Percentiles rank a stretch among this genome's conserved stretches.
Evolutionary conservation across 2,888 invertebrate genomes (phyloP).

Genomic region (Ennomos erosarius): DNA sequence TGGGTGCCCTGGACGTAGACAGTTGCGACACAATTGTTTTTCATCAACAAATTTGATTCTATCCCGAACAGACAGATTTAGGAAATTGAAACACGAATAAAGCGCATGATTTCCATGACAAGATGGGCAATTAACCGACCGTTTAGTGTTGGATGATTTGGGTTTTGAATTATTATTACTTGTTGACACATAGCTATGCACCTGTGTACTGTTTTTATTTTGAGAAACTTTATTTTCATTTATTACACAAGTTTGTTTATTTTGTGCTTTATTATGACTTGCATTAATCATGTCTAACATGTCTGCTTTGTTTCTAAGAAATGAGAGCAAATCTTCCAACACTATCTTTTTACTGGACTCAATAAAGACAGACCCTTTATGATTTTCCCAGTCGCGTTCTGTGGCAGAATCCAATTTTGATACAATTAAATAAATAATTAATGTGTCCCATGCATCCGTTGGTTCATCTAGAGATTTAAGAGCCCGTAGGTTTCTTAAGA

Average conservation of each 20-base stretch:
- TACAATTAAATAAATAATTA: conserved; percentile 36
- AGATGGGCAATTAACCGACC: background rate
- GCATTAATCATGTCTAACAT: conserved; percentile 20
- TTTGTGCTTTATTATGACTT: background rate
- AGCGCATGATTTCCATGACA: conserved; percentile 16
- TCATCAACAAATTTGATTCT: conserved; percentile 5
- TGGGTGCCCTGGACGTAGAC: conserved; percentile 11
- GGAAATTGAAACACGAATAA: conserved; percentile 20
- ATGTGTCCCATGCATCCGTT: conserved; percentile 37
- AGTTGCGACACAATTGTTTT: conserved; percentile 23
- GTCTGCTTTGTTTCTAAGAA: conserved; percentile 18
- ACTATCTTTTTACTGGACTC: background rate
- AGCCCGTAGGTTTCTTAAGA: conserved; percentile 34
- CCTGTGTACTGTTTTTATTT: background rate
- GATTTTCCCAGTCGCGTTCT: conserved; percentile 40
- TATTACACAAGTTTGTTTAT: too few relatives aligned
- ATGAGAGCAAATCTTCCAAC: conserved; percentile 10
- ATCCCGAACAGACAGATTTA: conserved; percentile 15
- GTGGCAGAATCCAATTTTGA: conserved; percentile 38
- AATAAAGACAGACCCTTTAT: conserved; percentile 5
- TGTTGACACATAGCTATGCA: conserved; percentile 14
- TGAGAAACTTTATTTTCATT: too few relatives aligned
- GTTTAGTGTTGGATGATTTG: background rate
- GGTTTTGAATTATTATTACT: background rate
- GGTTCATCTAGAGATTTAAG: conserved; percentile 35